Percentiles rank a stretch among this genome's conserved stretches.
These are phyloP conservation scores for Ichneumoninae sp. DNA, from an alignment of 2,888 invertebrate genomes.

Conservation along the genomic window DNA sequence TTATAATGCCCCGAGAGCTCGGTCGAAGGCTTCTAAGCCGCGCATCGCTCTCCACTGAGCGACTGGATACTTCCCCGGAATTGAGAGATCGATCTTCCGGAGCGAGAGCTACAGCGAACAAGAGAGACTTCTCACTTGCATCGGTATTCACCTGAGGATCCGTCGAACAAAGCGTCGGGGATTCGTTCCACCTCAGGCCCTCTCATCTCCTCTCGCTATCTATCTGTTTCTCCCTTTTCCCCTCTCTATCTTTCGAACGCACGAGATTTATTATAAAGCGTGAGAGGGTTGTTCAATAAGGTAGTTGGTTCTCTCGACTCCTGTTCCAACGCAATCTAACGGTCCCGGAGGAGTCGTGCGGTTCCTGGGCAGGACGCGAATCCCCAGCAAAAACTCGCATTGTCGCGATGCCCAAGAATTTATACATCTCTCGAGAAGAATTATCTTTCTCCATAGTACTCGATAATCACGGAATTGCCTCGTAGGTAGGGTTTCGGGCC, in stretches of 20 bases:
- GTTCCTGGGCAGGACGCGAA: slow-evolving; percentile 16
- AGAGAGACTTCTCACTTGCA: slow-evolving; percentile 24
- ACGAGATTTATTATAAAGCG: slow-evolving; percentile 59
- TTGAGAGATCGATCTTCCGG: slow-evolving; percentile 64
- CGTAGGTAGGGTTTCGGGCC: background rate
- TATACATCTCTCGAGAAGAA: slow-evolving; percentile 19
- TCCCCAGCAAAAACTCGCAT: background rate
- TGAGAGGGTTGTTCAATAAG: slow-evolving; percentile 30
- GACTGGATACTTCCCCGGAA: slow-evolving; percentile 25
- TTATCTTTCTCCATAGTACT: background rate
- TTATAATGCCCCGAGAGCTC: slow-evolving; percentile 20
- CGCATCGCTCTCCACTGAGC: slow-evolving; percentile 32
- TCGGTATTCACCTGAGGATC: slow-evolving; percentile 47
- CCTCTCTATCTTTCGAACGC: slow-evolving; percentile 14
- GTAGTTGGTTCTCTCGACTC: slow-evolving; percentile 11
- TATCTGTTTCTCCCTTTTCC: background rate
- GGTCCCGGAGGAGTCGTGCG: slow-evolving; percentile 38
- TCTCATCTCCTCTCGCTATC: background rate
- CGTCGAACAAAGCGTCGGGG: slow-evolving; percentile 46
- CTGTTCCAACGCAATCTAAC: slow-evolving; percentile 49
- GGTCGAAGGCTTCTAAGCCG: slow-evolving; percentile 34
- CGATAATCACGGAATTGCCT: slow-evolving; percentile 18
- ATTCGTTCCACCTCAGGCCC: slow-evolving; percentile 10
- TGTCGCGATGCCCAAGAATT: slow-evolving; percentile 22
- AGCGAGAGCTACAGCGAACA: slow-evolving; percentile 4